phyloP scores from a whole-genome alignment of 1,140 invertebrate genomes.

The Hylaeus anthracinus region DNA sequence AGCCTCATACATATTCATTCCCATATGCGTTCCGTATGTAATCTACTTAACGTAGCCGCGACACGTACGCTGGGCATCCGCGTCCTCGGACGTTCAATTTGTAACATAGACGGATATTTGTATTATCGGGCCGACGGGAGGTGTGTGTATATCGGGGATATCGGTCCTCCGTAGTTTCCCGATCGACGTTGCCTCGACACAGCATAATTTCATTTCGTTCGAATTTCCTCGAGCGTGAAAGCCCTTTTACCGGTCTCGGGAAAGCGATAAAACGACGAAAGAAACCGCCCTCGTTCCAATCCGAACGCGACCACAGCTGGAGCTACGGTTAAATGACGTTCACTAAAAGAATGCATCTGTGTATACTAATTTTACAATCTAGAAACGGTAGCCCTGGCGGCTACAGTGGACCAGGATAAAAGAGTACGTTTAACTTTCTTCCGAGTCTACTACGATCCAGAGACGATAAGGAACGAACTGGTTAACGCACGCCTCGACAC shows the following conservation, averaged over 20 bases:
- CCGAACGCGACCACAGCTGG: neutral
- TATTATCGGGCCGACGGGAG: conserved; percentile 4
- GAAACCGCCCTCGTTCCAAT: neutral
- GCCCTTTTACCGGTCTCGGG: conserved; percentile 1
- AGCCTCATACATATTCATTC: conserved; percentile 39
- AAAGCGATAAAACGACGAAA: neutral
- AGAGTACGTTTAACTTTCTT: too few relatives aligned
- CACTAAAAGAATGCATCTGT: too few relatives aligned
- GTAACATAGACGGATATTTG: conserved; percentile 27
- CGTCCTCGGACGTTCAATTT: conserved; percentile 14
- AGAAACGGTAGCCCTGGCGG: too few relatives aligned
- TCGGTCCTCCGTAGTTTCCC: neutral
- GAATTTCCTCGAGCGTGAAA: conserved; percentile 18
- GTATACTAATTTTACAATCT: too few relatives aligned
- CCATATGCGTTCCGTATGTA: conserved; percentile 14
- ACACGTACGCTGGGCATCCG: neutral
- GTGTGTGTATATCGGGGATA: neutral
- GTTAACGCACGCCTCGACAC: too few relatives aligned
- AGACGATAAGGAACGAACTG: too few relatives aligned
- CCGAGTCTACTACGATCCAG: too few relatives aligned
- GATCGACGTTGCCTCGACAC: neutral
- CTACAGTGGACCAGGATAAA: too few relatives aligned
- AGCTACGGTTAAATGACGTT: neutral
- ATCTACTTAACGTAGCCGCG: conserved; percentile 37
- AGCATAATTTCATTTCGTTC: conserved; percentile 19